Evolutionary conservation across 2,113 vertebrate species (phyloP).

Genomic region (Zapornia atra): DNA sequence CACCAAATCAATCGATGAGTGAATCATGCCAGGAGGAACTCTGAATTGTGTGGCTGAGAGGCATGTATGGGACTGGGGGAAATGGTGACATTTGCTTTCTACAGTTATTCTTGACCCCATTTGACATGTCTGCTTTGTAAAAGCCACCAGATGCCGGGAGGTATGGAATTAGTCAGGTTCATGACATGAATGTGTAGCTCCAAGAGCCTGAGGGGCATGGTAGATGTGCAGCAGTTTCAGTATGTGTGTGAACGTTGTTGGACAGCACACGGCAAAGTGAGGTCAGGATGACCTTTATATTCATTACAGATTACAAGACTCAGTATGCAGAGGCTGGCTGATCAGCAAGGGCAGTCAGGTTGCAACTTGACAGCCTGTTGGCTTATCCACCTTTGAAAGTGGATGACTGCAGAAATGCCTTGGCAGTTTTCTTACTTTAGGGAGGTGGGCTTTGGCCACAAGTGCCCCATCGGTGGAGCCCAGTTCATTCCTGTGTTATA

Average conservation of each 20-base stretch:
- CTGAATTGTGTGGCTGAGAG: neutral
- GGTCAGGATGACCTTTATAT: neutral
- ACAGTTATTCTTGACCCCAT: neutral
- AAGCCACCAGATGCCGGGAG: neutral
- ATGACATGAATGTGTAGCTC: accelerated
- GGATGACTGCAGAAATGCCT: neutral
- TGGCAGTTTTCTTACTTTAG: neutral
- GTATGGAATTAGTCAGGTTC: neutral
- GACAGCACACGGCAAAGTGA: neutral
- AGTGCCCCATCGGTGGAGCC: neutral
- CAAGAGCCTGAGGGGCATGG: neutral
- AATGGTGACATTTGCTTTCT: neutral
- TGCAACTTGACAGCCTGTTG: neutral
- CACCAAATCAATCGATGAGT: neutral
- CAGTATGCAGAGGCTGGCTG: neutral
- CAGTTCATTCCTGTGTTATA: neutral
- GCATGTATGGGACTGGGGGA: accelerated
- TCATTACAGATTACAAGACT: neutral
- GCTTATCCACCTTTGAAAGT: neutral
- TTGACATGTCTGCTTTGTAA: neutral
- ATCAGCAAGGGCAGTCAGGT: neutral
- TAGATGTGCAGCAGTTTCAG: neutral
- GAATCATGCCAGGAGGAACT: neutral
- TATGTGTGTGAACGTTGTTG: accelerated
- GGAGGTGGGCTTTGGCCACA: neutral